phyloP scores from a whole-genome alignment of 2,888 invertebrate genomes.

The Rhamnusium bicolor region DNA sequence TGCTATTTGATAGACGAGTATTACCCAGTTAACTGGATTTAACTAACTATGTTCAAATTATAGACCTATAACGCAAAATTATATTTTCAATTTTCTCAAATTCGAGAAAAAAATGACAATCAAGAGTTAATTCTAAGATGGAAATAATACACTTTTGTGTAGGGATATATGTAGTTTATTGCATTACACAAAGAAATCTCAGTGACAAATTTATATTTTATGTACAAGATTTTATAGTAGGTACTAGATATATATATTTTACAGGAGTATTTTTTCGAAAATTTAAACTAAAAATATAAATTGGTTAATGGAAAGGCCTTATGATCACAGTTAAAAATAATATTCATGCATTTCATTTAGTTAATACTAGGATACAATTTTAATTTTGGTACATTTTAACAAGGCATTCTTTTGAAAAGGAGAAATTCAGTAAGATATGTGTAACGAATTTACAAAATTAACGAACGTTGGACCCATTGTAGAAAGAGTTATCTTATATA shows the following conservation, averaged over 20 bases:
- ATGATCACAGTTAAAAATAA: slow-evolving; percentile 63
- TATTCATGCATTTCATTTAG: slow-evolving; percentile 37
- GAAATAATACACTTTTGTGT: background rate
- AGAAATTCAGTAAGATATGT: slow-evolving; percentile 13
- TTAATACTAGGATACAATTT: slow-evolving; percentile 13
- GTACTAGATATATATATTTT: slow-evolving; percentile 37
- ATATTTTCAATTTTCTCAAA: no score
- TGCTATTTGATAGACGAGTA: no score
- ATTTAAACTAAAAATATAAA: slow-evolving; percentile 39
- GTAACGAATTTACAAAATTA: slow-evolving; percentile 5
- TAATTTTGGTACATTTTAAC: slow-evolving; percentile 23
- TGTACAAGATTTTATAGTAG: slow-evolving; percentile 57
- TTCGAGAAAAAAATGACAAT: no score
- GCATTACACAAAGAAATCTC: slow-evolving; percentile 62
- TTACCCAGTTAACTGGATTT: no score
- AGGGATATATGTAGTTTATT: slow-evolving; percentile 54
- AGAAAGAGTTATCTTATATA: slow-evolving; percentile 4
- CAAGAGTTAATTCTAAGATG: background rate
- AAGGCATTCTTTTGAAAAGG: slow-evolving; percentile 23
- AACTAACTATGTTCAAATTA: no score
- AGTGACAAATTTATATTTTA: slow-evolving; percentile 54
- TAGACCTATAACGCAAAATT: no score
- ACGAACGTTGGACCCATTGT: slow-evolving; percentile 19
- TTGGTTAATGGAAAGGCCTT: slow-evolving; percentile 61
- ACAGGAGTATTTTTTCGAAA: slow-evolving; percentile 48